Evolutionary conservation across 2,888 invertebrate genomes (phyloP), one percentile per base, ranked within the genome.

Genomic region (Lobophora halterata): DNA sequence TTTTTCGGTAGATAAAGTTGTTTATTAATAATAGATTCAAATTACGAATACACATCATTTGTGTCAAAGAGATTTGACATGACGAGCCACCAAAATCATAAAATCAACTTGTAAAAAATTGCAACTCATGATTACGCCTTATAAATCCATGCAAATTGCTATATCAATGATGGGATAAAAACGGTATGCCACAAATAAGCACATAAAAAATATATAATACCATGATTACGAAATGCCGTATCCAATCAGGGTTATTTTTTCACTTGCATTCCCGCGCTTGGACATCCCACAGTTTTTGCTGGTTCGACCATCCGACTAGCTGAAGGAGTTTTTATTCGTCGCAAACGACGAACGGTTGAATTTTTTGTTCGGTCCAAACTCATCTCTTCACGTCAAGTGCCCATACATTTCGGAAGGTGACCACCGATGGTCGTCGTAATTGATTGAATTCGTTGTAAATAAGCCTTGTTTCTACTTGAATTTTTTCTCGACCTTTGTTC

Each of bases 381-480:
- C 80, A 80, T 80, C 77, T 71, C 67, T 56, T 65, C 63, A 60
- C 65, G 71, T 73, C 78, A 72, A 80, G 74, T 71, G 70, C 62
- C 74, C 74, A 74, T 81, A 82, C 71, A 79, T 82, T 81, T 79
- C 68, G 65, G 71, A 66, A 68, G 69, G 65, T 63, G 63, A 57
- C 59, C 66, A 64, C 66, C 63, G 69, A 72, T 71, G 62, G 57
- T 56, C 70, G 59, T 55, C 58, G 75, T 82, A 85, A 85, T 85
- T 85, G 85, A 83, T 81, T 72, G 76, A 73, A 77, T 77, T 68
- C 71, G 54, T 65, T 73, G 71, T 73, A 75, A 74, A 72, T 72
- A 75, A 71, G 63, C 66, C 60, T 68, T 61, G 67, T 71, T 70
- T 77, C 70, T 72, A 49, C 48, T 50, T 30, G 36, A 38, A 43